Evolutionary conservation across 2,113 vertebrate genomes (phyloP), one percentile per base, ranked within the genome.

Genomic region (Stictonetta naevosa): DNA sequence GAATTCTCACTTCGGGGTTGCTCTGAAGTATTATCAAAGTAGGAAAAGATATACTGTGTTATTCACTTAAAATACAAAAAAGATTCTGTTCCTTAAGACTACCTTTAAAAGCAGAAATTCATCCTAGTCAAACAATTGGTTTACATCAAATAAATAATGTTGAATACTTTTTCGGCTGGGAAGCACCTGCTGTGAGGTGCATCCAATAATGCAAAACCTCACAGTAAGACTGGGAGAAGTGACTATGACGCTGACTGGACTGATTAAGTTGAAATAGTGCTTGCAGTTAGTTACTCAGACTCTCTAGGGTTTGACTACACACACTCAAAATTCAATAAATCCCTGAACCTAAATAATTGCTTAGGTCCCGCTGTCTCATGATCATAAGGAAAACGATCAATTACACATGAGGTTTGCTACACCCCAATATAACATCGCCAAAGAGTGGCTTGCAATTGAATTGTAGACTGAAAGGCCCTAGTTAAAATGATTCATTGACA

Each of bases 1-100:
- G 86, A 63, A 81, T 67, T 93, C 76, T 83, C 56, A n/a, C 75
- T 69, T 88, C n/a, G 73, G 52, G 11, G 21, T 91, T 89, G 62
- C 60, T 89, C 64, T 91, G 63, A 95, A 78, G 83, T 88, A 50
- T 72, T 77, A 50, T 76, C 67, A 28, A 73, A 93, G 71, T 78
- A 68, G 68, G 80, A 95, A 73, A 81, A 62, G 67, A 86, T 31
- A 67, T 21, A 20, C 23, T 59, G 34, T 63, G 23, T 63, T 71
- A 66, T 56, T 89, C 25, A 82, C 29, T 48, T 82, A 40, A 55
- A 94, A 88, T 80, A 69, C 92, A 92, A 69, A 84, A 75, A 93
- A 76, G n/a, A 36, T 13, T 74, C 22, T 42, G 5, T 83, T 89
- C 48, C 23, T 88, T 83, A 75, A 55, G 40, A 63, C 36, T 80